Evolutionary conservation across 2,888 invertebrate genomes (phyloP), one percentile per base, ranked within the genome.

Genomic region (Leucoma salicis): DNA sequence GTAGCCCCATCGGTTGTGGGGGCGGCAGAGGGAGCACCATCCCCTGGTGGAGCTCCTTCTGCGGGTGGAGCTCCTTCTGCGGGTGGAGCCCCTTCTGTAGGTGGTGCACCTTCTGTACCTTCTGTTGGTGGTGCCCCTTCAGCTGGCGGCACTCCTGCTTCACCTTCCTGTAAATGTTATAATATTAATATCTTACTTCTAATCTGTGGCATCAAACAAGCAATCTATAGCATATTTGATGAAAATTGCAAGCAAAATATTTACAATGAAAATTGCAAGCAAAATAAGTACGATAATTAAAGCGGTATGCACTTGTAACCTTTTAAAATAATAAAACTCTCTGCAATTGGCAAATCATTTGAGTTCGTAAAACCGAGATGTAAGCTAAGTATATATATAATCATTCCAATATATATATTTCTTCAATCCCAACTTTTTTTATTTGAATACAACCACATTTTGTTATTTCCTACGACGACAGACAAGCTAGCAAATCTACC

Each of bases 41-140:
- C 74, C 33, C 74, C 80, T 0, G 75, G 35, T 2, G 47, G 39
- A 0, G 36, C 47, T 0, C 39, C 45, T 21, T 45, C 46, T 7
- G 33, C 50, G 0, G 76, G 33, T 0, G 43, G 31, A 8, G 58
- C 54, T 0, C 53, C 58, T 38, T 52, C 53, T 0, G 47, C 55
- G 1, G 51, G 35, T 71, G 66, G 31, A 4, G 58, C 54, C 0
- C 53, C 60, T 36, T 52, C 53, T 0, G 47, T 53, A 0, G 51
- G 2, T 66, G 71, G 37, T 1, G 55, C 56, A 62, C 47, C 55
- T 14, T 49, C 74, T 33, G 39, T 46, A 0, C 42, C 46, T 16
- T 49, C 43, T 8, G 34, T 48, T 0, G 76, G 33, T 0, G 43
- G 31, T 6, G 29, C 29, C 2, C 39, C 42, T 35, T 43, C 39